Percentiles rank a stretch among this genome's conserved stretches.
These are phyloP conservation scores for Falcaria lacertinaria DNA, from an alignment of 2,888 invertebrate genomes.

Conservation along the genomic window DNA sequence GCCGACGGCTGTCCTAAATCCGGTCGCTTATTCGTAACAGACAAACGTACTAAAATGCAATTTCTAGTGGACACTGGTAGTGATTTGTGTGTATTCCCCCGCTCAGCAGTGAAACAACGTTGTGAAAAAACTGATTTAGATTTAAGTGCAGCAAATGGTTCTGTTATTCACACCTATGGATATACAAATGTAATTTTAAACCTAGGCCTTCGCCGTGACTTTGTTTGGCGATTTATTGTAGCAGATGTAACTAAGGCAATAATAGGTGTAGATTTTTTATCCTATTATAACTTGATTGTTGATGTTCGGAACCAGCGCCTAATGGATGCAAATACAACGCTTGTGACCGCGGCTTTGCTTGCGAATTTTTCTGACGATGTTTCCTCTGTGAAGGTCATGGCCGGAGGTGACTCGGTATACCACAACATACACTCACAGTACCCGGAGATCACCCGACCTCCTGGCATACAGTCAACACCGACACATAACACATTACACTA, in stretches of 20 bases:
- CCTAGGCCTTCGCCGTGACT: constrained; percentile 6
- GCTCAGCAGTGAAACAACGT: constrained; percentile 2
- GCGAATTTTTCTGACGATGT: background rate
- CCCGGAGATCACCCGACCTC: background rate
- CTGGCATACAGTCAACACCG: background rate
- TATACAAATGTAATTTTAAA: constrained; percentile 6
- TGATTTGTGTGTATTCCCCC: constrained; percentile 13
- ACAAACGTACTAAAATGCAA: constrained; percentile 3
- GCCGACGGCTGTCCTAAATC: constrained; percentile 3
- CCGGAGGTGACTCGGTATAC: constrained; percentile 8
- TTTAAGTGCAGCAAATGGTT: constrained; percentile 13
- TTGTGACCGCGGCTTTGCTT: constrained; percentile 7
- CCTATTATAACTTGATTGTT: constrained; percentile 28
- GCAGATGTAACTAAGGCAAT: constrained; percentile 25
- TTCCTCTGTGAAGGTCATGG: constrained; percentile 4
- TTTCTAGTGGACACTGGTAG: constrained; percentile 4
- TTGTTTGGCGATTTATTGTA: background rate
- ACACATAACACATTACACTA: background rate
- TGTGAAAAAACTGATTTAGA: constrained; percentile 5
- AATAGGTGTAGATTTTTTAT: constrained; percentile 38
- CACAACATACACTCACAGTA: constrained; percentile 2
- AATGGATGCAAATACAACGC: constrained; percentile 12
- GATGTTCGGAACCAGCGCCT: constrained; percentile 24
- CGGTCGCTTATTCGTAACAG: background rate
- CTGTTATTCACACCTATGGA: constrained; percentile 11